Percentiles rank a stretch among this genome's conserved stretches.
phyloP scores from a whole-genome alignment of 1,140 invertebrate species.

The Solenopsis fugax region DNA sequence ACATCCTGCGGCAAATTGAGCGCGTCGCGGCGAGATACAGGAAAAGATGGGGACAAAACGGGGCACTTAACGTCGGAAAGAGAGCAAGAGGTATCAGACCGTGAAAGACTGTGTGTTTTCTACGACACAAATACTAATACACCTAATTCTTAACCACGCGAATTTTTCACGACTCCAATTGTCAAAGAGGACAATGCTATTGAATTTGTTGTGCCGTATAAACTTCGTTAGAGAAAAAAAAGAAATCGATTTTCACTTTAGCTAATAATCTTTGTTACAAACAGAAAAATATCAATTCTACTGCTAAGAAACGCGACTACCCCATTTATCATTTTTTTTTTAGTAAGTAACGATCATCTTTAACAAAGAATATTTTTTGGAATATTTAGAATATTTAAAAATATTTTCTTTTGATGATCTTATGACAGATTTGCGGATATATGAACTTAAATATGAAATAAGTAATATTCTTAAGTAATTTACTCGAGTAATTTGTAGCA shows the following conservation, averaged over 20 bases:
- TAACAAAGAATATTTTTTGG: too few relatives aligned
- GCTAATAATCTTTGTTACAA: background rate
- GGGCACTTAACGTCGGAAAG: slow-evolving; percentile 19
- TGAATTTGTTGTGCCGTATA: background rate
- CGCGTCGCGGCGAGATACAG: slow-evolving; percentile 13
- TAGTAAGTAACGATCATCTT: too few relatives aligned
- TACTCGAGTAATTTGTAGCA: too few relatives aligned
- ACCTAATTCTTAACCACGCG: background rate
- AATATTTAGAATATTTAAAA: too few relatives aligned
- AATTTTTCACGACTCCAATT: background rate
- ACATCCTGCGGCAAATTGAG: slow-evolving; percentile 58
- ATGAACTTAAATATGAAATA: too few relatives aligned
- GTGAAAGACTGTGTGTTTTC: background rate
- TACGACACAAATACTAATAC: background rate
- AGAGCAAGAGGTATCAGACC: background rate
- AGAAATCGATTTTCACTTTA: background rate
- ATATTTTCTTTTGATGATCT: too few relatives aligned
- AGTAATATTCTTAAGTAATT: too few relatives aligned
- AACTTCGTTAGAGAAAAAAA: background rate
- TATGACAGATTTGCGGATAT: too few relatives aligned
- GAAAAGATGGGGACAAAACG: slow-evolving; percentile 45
- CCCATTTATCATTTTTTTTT: too few relatives aligned
- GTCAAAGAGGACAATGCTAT: too few relatives aligned
- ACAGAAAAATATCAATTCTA: too few relatives aligned
- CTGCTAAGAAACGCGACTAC: too few relatives aligned